Base-by-base conservation (phyloP, 1,140 invertebrate species). In the Antheraea mylitta region DNA sequence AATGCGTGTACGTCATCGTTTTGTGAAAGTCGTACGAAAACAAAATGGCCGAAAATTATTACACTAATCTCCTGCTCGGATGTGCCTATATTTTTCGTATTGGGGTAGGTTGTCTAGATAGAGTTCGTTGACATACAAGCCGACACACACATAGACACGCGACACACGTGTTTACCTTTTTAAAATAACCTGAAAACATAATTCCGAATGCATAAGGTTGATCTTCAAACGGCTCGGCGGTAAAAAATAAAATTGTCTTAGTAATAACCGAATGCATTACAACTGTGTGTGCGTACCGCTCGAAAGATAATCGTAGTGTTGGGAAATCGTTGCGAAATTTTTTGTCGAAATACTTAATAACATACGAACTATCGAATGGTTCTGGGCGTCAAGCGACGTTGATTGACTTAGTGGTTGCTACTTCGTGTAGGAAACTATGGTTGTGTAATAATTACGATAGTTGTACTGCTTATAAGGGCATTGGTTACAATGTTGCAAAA, bases 21-120 rank as follows among this genome's bases (percentile, higher is more conserved):
- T 53, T 13, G 45, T 53, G 45, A 53, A 53, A 53, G 45, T 53
- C 45, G 45, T 13, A 13, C 45, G 16, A 53, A 53, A 6, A 53
- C 11, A 53, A 53, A 53, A 53, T 53, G 45, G 45, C 45, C 45
- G 45, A 53, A 53, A 53, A 53, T 53, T 16, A 53, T 53, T 53
- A 53, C 45, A 53, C 45, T 53, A 53, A 53, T 53, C 45, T 53
- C 45, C 45, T 16, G 45, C 45, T 53, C 45, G 45, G 45, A 53
- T 16, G 45, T 53, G 16, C 45, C 45, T 53, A 53, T 82, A 86
- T 87, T 86, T 89, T 90, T 90, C 80, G 77, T 74, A 86, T 90
- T 90, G 87, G 83, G 87, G 86, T 88, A 90, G 87, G 87, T 85
- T 87, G 78, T 64, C 69, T 70, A 77, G 80, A 80, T 83, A 83